Base-by-base conservation (phyloP, 2,888 invertebrate genomes). In the Automeris io region DNA sequence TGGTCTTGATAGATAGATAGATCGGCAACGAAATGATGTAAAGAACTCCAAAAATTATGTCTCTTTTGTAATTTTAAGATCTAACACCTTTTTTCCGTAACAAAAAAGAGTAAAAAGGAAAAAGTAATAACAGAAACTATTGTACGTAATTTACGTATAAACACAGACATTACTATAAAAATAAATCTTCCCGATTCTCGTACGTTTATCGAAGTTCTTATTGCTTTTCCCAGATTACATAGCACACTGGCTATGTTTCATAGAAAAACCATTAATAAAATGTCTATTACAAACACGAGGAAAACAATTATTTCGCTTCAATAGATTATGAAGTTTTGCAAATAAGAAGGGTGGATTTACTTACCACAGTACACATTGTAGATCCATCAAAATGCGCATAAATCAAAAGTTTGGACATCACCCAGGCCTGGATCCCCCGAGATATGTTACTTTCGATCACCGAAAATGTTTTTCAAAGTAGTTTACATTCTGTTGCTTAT, bases 311-410 rank as follows among this genome's bases (percentile, higher is more conserved):
- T 34, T 26, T 29, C 34, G 22, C 33, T 13, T 18, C 11, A 18
- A 18, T 21, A 60, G 57, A 66, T 68, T 65, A 61, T 52, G 51
- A 67, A 66, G 62, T 70, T 67, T 51, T 41, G 42, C 49, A 50
- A 57, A 57, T 61, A 57, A 52, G 52, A 54, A 47, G 51, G 43
- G 49, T 54, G 49, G 54, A 61, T 63, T 63, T 64, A 61, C 65
- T 61, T 61, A 56, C 47, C 44, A 42, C 42, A 47, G 54, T 46
- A 43, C 37, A 40, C 39, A 29, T 8, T 5, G 29, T 29, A 51
- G 53, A 52, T 58, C 57, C 55, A 75, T 70, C 68, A 70, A 70
- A 70, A 73, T 70, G 77, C 71, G 62, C 75, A 77, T 76, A 73
- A 75, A 75, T 77, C 69, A 69, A 67, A 72, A 70, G 60, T 79